Conservation (phyloP, 2,797 vertebrate species). For the Salarias fasciatus region DNA sequence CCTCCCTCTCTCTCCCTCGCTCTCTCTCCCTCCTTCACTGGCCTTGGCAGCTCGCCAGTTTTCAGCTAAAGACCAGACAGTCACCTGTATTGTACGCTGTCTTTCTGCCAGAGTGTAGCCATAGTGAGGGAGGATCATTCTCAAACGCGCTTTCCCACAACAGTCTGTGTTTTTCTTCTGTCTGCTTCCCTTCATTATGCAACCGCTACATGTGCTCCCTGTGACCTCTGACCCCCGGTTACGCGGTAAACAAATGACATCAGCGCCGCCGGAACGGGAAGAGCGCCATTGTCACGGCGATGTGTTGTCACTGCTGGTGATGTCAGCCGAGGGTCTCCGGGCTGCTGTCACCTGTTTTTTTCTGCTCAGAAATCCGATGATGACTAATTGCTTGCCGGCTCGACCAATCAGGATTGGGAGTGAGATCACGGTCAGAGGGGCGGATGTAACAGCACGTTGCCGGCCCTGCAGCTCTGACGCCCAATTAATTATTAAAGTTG, state of each 20-base stretch:
- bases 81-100: conserved; percentile 47
- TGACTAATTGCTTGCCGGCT: conserved; percentile 64
- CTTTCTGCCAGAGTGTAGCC: conserved; percentile 35
- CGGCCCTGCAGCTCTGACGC: conserved; percentile 19
- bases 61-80: conserved; percentile 35
- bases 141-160: conserved; percentile 12
- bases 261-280: conserved; percentile 48
- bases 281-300: conserved; percentile 63
- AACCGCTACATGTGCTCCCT: conserved; percentile 43
- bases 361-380: conserved; percentile 61
- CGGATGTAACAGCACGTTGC: conserved; percentile 21
- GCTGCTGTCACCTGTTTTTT: conserved; percentile 56
- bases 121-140: conserved; percentile 26
- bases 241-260: conserved; percentile 76
- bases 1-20: conserved; percentile 8
- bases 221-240: conserved; percentile 54
- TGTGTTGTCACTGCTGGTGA: conserved; percentile 60
- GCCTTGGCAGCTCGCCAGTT: conserved; percentile 31
- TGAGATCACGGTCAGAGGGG: conserved; percentile 38
- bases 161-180: too few species aligned
- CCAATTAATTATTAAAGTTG: conserved; percentile 20
- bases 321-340: conserved; percentile 49
- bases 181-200: conserved; percentile 43
- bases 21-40: conserved; percentile 4
- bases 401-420: conserved; percentile 23